A percentile compares a stretch with the other conserved stretches of the same genome.
These are phyloP conservation scores for Melanotus villosus DNA, from an alignment of 2,888 invertebrate genomes.

Conservation along the genomic window DNA sequence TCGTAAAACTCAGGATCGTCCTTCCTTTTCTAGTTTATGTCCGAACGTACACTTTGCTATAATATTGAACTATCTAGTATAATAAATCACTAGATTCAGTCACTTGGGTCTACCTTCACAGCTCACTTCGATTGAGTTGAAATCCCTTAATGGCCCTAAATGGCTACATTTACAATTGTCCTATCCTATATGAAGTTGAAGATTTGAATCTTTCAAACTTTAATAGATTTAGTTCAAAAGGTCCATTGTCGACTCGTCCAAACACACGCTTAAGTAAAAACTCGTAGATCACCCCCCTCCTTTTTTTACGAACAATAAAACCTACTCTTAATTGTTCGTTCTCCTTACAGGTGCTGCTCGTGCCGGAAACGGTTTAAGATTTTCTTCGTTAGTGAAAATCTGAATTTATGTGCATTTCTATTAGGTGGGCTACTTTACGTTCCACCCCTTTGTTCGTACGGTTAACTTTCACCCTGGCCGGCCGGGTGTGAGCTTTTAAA, in stretches of 20 bases:
- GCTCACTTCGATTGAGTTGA: slow-evolving; percentile 66
- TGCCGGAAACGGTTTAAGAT: slow-evolving; percentile 13
- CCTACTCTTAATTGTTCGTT: slow-evolving; percentile 25
- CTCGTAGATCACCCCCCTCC: not conserved
- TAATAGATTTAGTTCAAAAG: slow-evolving; percentile 53
- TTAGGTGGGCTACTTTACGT: slow-evolving; percentile 31
- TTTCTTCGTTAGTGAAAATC: slow-evolving; percentile 38
- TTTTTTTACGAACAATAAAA: slow-evolving; percentile 1
- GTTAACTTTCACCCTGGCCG: slow-evolving; percentile 19
- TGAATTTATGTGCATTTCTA: slow-evolving; percentile 38
- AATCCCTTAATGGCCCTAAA: slow-evolving; percentile 68
- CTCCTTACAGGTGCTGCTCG: slow-evolving; percentile 33
- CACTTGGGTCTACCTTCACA: slow-evolving; percentile 60
- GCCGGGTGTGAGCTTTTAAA: slow-evolving; percentile 30
- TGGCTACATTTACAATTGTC: slow-evolving; percentile 65
- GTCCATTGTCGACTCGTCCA: slow-evolving; percentile 25
- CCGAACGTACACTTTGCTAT: slow-evolving; percentile 27
- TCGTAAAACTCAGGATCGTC: too few species aligned
- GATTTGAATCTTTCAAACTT: slow-evolving; percentile 54
- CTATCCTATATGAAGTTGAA: slow-evolving; percentile 53
- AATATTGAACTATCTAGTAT: slow-evolving; percentile 42
- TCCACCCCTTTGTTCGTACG: slow-evolving; percentile 30
- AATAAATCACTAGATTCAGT: slow-evolving; percentile 61
- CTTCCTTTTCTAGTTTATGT: not conserved
- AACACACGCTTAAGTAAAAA: too few species aligned